These are phyloP conservation scores for Coptodon bakossiorum DNA, from an alignment of 2,113 vertebrate species.

Conservation along the genomic window DNA sequence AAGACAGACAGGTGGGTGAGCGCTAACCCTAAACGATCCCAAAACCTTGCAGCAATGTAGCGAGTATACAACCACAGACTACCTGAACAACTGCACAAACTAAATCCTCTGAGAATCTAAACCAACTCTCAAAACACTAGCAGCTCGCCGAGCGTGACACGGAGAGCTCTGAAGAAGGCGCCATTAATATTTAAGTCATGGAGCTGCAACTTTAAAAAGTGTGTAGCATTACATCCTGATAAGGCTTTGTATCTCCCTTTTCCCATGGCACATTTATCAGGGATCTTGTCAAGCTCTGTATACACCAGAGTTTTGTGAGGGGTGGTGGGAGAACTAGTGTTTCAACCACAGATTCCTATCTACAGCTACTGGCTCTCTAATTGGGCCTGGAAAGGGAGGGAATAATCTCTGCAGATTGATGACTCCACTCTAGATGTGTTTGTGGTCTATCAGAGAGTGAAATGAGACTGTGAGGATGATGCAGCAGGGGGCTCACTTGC, in stretches of 20 bases:
- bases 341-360: conserved; percentile 54
- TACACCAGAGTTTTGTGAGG: conserved; percentile 45
- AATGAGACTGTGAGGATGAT: conserved; percentile 64
- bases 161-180: conserved; percentile 18
- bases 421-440: conserved; percentile 57
- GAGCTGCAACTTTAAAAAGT: conserved; percentile 45
- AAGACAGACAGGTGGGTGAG: neutral
- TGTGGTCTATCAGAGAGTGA: conserved; percentile 75
- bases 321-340: conserved; percentile 33
- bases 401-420: conserved; percentile 67
- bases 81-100: conserved; percentile 9
- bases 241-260: conserved; percentile 51
- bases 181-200: conserved; percentile 63
- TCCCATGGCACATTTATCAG: conserved; percentile 59
- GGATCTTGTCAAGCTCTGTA: conserved; percentile 46
- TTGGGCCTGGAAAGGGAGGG: conserved; percentile 56
- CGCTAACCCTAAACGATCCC: conserved; percentile 30
- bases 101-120: conserved; percentile 32
- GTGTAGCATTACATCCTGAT: conserved; percentile 61
- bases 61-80: neutral
- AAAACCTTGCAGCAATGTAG: conserved; percentile 18
- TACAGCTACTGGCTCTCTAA: conserved; percentile 52
- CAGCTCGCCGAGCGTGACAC: conserved; percentile 33
- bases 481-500: conserved; percentile 31
- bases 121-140: conserved; percentile 21